These are phyloP conservation scores for Catocala sponsa DNA, from an alignment of 2,888 invertebrate genomes.

Conservation along the genomic window DNA sequence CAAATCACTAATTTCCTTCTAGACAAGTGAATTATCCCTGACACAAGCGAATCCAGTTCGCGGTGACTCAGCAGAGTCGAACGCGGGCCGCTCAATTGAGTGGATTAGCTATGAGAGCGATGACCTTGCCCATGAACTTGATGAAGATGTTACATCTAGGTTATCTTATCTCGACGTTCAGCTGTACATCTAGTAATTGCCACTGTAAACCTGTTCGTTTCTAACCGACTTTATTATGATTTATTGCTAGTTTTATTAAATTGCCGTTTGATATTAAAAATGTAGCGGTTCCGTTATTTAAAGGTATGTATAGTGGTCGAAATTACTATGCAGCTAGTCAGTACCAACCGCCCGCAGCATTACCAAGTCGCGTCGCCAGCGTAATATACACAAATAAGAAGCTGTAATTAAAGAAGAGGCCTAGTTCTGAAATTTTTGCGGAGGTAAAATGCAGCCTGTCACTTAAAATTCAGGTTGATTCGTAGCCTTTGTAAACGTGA, in stretches of 20 bases:
- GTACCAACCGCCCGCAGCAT: too few species aligned
- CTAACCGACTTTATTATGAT: constrained; percentile 13
- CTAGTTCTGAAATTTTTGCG: too few species aligned
- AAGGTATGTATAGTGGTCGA: neutral
- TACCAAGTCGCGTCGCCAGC: too few species aligned
- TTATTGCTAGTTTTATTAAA: constrained; percentile 23
- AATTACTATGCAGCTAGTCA: neutral
- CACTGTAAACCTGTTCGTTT: constrained; percentile 34
- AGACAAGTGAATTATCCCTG: constrained; percentile 13
- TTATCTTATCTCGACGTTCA: constrained; percentile 50
- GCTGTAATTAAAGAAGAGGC: too few species aligned
- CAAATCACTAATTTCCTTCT: constrained; percentile 40
- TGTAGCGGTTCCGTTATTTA: constrained; percentile 11
- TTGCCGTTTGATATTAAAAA: neutral
- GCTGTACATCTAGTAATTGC: constrained; percentile 35
- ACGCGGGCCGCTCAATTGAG: constrained; percentile 38
- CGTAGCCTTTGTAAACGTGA: too few species aligned
- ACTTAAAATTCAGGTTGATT: too few species aligned
- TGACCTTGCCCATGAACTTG: constrained; percentile 53
- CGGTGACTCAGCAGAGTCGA: constrained; percentile 21
- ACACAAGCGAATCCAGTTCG: constrained; percentile 3
- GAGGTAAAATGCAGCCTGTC: too few species aligned
- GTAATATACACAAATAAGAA: too few species aligned
- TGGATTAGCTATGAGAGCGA: constrained; percentile 37
- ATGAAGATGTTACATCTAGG: constrained; percentile 38